Percentiles rank a stretch among this genome's conserved stretches.
Evolutionary conservation across 1,140 invertebrate genomes (phyloP).

Genomic region (Ladona fulva): DNA sequence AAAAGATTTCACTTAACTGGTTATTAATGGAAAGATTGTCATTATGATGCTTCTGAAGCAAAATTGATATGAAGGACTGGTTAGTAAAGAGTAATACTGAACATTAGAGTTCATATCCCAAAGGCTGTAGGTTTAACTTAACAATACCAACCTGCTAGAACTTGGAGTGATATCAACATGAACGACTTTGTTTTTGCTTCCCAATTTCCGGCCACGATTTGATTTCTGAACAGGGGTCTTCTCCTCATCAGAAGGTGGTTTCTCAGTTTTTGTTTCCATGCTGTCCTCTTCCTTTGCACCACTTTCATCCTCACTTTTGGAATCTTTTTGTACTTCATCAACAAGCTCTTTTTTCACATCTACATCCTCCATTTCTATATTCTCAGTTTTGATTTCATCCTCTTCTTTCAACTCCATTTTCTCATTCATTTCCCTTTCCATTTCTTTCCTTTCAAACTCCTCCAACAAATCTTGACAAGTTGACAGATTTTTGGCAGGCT

Average conservation of each 20-base stretch:
- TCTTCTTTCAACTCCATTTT: background rate
- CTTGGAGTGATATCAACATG: background rate
- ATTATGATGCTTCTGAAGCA: too few relatives aligned
- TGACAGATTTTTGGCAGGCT: conserved; percentile 59
- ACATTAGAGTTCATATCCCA: too few relatives aligned
- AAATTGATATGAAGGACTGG: too few relatives aligned
- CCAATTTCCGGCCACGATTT: conserved; percentile 29
- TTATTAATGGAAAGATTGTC: too few relatives aligned
- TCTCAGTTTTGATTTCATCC: background rate
- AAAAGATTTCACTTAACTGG: too few relatives aligned
- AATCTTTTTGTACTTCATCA: too few relatives aligned
- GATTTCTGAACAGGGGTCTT: background rate
- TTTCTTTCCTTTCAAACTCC: conserved; percentile 60
- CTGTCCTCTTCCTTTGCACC: too few relatives aligned
- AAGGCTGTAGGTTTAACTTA: conserved; percentile 13
- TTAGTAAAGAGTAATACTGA: too few relatives aligned
- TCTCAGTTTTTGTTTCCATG: background rate
- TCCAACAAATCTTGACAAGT: conserved; percentile 64
- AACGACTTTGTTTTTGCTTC: background rate
- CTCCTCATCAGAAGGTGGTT: background rate
- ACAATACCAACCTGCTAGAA: conserved; percentile 15
- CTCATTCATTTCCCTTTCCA: background rate
- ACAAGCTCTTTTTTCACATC: too few relatives aligned
- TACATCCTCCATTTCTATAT: background rate
- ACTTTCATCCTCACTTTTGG: too few relatives aligned